Conservation (phyloP, 64 coral and sea anemone genomes). For the Stichodactyla helianthus region DNA sequence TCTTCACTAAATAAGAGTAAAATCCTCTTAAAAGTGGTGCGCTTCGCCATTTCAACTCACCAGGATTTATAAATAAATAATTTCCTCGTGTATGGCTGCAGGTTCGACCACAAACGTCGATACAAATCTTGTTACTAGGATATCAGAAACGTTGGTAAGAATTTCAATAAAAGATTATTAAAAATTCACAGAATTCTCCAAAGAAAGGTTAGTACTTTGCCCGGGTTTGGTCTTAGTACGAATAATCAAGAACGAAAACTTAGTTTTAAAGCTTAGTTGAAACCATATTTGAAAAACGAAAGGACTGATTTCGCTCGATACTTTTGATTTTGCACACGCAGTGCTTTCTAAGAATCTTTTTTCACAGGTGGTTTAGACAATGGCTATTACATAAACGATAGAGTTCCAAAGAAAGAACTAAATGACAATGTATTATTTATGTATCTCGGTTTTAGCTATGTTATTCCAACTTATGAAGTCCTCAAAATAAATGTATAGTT, state of each 20-base stretch:
- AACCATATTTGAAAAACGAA: neutral
- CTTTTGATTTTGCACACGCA: neutral
- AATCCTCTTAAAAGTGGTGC: slow-evolving; percentile 38
- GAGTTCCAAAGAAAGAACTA: neutral
- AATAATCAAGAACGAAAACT: neutral
- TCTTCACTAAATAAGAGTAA: slow-evolving; percentile 65
- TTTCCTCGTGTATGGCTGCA: neutral
- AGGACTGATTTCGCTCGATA: neutral
- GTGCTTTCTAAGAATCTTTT: neutral
- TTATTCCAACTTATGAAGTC: neutral
- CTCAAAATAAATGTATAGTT: no score
- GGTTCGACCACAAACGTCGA: slow-evolving; percentile 3
- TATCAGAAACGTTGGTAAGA: neutral
- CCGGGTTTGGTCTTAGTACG: neutral
- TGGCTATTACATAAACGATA: neutral
- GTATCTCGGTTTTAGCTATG: neutral
- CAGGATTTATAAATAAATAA: slow-evolving; percentile 15
- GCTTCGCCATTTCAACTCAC: slow-evolving; percentile 50
- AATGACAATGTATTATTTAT: neutral
- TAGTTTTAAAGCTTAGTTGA: neutral
- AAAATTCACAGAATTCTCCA: neutral
- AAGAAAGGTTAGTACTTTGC: neutral
- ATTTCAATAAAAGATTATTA: neutral
- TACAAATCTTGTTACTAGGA: neutral
- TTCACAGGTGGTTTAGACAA: neutral